Evolutionary conservation across 2,888 invertebrate genomes (phyloP), one percentile per base, ranked within the genome.

Genomic region (Caenorhabditis sp.): DNA sequence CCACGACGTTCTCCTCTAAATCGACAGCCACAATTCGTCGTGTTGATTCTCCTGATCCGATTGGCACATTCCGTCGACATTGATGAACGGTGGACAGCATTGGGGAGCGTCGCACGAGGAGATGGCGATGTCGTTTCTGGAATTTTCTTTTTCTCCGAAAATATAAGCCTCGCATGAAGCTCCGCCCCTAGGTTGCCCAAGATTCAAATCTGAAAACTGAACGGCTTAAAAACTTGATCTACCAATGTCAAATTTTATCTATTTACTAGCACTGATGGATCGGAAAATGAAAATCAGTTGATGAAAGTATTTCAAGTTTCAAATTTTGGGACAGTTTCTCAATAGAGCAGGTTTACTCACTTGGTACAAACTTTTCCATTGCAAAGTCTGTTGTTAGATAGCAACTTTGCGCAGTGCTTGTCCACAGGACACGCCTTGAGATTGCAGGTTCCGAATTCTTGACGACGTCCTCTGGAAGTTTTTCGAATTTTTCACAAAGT

Each of bases 381-480:
- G 73, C 90, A 91, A 7, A 91, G 72, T 24, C 88, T 74, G 61
- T 90, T 89, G 41, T 86, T 79, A 8, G 87, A 88, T 38, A 90
- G 75, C 6, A 86, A 63, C 31, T 86, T 87, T 4, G 85, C 86
- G 73, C 91, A 91, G 41, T 86, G 85, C 12, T 84, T 80, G 56
- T 90, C 86, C 4, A 88, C 82, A 0, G 91, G 91, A 68, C 92
- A 92, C 8, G 90, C 89, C 22, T 88, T 69, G 70, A 90, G 82
- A 59, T 91, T 91, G 83, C 92, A 92, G 10, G 89, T 88, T 58
- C 79, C 77, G 84, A 91, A 92, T 64, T 91, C 90, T 77, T 90
- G 90, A 10, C 85, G 82, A n/a, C 88, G 79, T 68, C 90, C 91
- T 10, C 91, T 91, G 85, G 26, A 89, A 19, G 12, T 14, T 41